Evolutionary conservation across 2,797 vertebrate genomes (phyloP).

Genomic region (Trachops cirrhosus): DNA sequence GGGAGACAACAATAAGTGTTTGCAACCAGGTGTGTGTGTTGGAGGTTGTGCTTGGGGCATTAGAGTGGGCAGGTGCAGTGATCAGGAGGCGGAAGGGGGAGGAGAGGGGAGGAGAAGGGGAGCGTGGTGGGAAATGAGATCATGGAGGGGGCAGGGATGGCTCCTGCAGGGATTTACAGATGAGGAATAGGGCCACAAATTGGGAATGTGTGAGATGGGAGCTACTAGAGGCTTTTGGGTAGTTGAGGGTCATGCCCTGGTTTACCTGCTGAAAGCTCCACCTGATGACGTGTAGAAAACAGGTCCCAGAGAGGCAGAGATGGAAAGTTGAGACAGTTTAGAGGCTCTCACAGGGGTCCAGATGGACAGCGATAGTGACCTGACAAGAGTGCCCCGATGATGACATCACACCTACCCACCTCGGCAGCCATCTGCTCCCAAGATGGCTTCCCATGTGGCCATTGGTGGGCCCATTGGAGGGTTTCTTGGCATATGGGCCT

Average conservation of each 20-base stretch:
- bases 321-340: neutral
- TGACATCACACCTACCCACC: accelerated
- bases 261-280: too few species aligned
- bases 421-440: neutral
- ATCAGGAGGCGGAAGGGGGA: accelerated
- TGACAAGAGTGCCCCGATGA: accelerated
- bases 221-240: too few species aligned
- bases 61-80: neutral
- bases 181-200: accelerated
- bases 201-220: too few species aligned
- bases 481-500: accelerated
- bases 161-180: too few species aligned
- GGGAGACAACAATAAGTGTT: accelerated
- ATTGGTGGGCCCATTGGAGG: accelerated
- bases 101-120: neutral
- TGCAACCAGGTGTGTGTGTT: neutral
- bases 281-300: accelerated
- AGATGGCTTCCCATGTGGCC: accelerated
- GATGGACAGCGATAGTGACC: accelerated
- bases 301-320: accelerated
- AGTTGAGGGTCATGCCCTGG: too few species aligned
- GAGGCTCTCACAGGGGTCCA: too few species aligned
- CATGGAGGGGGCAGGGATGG: neutral
- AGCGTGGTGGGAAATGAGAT: accelerated
- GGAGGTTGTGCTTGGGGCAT: accelerated